Conservation (phyloP, 2,797 vertebrate genomes). For the Falco peregrinus region DNA sequence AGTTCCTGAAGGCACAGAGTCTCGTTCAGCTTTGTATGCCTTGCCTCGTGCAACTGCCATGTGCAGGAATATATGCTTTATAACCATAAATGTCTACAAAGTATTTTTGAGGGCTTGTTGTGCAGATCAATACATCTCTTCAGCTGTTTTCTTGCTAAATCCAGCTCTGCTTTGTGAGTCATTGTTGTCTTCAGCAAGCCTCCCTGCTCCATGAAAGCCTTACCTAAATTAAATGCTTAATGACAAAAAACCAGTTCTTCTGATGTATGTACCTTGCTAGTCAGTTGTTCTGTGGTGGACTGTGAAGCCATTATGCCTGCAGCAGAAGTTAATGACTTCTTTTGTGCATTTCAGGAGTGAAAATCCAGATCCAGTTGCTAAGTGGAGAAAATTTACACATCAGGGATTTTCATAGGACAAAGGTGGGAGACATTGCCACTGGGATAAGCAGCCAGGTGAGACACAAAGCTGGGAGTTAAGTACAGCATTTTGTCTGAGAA, state of each 20-base stretch:
- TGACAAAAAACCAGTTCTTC: not conserved
- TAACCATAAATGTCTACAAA: not conserved
- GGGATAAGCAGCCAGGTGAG: constrained; percentile 97
- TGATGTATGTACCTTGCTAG: not conserved
- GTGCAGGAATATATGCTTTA: not conserved
- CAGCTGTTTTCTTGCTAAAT: constrained; percentile 28
- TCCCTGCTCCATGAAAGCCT: not conserved
- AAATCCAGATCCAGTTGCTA: constrained; percentile 89
- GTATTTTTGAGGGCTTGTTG: not conserved
- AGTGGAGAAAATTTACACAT: constrained; percentile 86
- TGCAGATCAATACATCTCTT: not conserved
- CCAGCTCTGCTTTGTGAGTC: constrained; percentile 28
- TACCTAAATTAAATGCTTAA: not conserved
- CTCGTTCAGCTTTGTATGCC: not conserved
- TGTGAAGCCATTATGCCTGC: not conserved
- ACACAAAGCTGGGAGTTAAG: not conserved
- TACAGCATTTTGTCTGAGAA: not conserved
- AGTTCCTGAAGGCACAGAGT: not conserved
- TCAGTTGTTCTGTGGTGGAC: not conserved
- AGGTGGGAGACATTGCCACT: constrained; percentile 91
- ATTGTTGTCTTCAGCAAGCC: not conserved
- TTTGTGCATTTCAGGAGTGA: constrained; percentile 82
- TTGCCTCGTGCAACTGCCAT: not conserved
- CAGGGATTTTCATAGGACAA: constrained; percentile 90
- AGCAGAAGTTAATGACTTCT: not conserved